These are phyloP conservation scores for Mesaphorura yosii DNA, from an alignment of 1,140 invertebrate genomes.

Conservation along the genomic window DNA sequence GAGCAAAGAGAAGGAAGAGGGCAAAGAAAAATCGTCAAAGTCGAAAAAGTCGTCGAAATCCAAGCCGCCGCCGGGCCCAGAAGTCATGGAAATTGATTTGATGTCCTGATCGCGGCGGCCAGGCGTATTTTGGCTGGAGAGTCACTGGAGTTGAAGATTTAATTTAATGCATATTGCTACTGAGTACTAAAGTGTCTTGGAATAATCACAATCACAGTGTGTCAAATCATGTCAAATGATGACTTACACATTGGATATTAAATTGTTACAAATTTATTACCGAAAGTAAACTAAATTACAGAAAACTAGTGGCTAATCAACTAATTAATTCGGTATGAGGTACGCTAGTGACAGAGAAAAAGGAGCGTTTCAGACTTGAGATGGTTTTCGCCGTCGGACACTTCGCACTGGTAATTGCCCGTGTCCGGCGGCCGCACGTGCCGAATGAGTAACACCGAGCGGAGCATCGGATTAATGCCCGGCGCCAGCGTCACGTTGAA, in stretches of 20 bases:
- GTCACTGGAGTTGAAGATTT: too few species aligned
- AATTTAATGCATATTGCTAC: too few species aligned
- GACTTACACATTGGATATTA: too few species aligned
- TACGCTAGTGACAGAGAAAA: constrained; percentile 28
- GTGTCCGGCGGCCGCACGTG: constrained; percentile 15
- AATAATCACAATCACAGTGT: too few species aligned
- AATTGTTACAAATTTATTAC: too few species aligned
- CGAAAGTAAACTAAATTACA: not conserved
- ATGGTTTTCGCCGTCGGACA: constrained; percentile 23
- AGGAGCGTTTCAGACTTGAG: constrained; percentile 28
- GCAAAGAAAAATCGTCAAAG: too few species aligned
- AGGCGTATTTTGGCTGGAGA: too few species aligned
- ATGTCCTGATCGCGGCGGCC: too few species aligned
- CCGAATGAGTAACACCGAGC: constrained; percentile 26
- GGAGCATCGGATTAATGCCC: constrained; percentile 28
- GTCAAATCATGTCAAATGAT: too few species aligned
- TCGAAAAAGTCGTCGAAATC: constrained; percentile 15
- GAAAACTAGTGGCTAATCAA: not conserved
- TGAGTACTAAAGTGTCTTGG: too few species aligned
- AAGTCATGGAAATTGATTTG: constrained; percentile 3
- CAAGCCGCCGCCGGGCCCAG: constrained; percentile 2
- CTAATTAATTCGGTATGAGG: not conserved
- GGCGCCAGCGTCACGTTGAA: constrained; percentile 31
- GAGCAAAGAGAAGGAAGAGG: constrained; percentile 1
- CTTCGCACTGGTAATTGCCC: constrained; percentile 30